These are phyloP conservation scores for Pomacea canaliculata DNA, from an alignment of 2,888 invertebrate genomes.

Conservation along the genomic window DNA sequence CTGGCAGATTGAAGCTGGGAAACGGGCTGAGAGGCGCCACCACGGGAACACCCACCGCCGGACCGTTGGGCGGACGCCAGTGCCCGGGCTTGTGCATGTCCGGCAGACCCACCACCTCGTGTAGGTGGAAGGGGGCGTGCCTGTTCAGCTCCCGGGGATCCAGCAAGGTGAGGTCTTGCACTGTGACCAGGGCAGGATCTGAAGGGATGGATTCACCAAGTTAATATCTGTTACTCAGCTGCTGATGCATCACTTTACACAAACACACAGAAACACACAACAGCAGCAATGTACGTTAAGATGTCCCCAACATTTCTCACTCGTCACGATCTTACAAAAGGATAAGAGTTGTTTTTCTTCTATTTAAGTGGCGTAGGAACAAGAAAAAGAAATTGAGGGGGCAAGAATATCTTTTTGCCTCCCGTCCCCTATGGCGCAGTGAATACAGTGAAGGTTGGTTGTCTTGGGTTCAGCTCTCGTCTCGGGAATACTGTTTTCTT, in stretches of 20 bases:
- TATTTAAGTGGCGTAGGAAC: too few relatives aligned
- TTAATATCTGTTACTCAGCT: not conserved
- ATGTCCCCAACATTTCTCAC: too few relatives aligned
- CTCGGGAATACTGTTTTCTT: too few relatives aligned
- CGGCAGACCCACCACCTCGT: conserved; percentile 1
- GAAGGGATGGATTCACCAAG: not conserved
- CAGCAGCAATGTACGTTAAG: too few relatives aligned
- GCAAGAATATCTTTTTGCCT: too few relatives aligned
- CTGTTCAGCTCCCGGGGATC: not conserved
- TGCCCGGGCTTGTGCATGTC: conserved; percentile 18
- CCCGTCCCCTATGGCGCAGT: too few relatives aligned
- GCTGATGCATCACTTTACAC: not conserved
- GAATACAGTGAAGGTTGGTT: too few relatives aligned
- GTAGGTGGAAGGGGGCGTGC: conserved; percentile 4
- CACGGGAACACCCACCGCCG: not conserved
- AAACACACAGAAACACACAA: too few relatives aligned
- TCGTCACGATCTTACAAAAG: too few relatives aligned
- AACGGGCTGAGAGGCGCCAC: conserved; percentile 17
- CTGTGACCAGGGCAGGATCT: conserved; percentile 8
- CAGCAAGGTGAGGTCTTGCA: not conserved
- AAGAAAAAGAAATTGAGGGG: too few relatives aligned
- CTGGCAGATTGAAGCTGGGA: conserved; percentile 12
- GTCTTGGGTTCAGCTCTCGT: too few relatives aligned
- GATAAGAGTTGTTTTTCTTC: too few relatives aligned
- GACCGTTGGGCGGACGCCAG: not conserved